A percentile compares a stretch with the other conserved stretches of the same genome.
These are phyloP conservation scores for Galagoides demidoff DNA, from an alignment of 2,797 vertebrate genomes.

Conservation along the genomic window DNA sequence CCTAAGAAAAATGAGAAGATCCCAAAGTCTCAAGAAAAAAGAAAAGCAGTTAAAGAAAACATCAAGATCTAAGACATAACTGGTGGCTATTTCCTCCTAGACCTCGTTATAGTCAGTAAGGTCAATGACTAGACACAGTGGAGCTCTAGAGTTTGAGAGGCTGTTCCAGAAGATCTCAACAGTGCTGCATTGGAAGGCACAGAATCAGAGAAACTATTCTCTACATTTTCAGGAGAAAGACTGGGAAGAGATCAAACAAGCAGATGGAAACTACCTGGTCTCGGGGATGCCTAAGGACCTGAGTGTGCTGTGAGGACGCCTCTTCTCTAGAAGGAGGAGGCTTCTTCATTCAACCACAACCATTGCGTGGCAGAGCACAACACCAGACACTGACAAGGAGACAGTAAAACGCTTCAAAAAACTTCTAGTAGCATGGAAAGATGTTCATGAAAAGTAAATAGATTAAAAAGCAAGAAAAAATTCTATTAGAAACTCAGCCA, in stretches of 20 bases:
- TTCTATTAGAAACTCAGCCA: background rate
- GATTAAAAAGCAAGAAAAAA: constrained; percentile 1
- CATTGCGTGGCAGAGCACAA: background rate
- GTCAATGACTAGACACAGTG: background rate
- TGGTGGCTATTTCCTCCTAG: background rate
- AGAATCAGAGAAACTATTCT: background rate
- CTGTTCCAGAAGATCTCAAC: background rate
- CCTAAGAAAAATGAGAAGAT: background rate
- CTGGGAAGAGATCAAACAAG: background rate
- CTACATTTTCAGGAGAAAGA: background rate
- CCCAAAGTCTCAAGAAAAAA: background rate
- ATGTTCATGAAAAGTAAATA: background rate
- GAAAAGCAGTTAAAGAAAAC: background rate
- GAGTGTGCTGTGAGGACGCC: background rate
- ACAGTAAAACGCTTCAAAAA: background rate
- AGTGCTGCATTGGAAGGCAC: background rate
- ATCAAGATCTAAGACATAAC: background rate
- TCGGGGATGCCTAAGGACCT: background rate
- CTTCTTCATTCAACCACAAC: background rate
- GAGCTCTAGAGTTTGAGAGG: background rate
- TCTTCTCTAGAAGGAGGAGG: background rate
- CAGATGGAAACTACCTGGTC: background rate
- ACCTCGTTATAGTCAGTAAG: background rate
- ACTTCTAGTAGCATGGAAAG: background rate
- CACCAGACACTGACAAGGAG: background rate